Base-by-base conservation (phyloP, 2,113 vertebrate species). In the Cynocephalus volans region DNA sequence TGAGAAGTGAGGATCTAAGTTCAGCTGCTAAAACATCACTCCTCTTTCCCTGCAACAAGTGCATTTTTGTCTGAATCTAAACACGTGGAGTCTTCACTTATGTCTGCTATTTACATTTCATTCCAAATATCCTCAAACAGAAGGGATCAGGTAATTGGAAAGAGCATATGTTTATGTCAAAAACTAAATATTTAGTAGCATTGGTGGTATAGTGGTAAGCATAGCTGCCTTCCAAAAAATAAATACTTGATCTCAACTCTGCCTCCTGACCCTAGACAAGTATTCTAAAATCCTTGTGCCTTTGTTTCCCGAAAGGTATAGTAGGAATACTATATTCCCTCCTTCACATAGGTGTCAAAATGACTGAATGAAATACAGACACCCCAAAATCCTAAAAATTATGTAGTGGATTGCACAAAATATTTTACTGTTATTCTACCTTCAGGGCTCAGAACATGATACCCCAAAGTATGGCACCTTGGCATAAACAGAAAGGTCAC, bases 51-150 rank as follows among this genome's bases (percentile, higher is more conserved):
- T 26, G 1, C 56, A 93, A 56, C 62, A 82, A 69, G 3, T 56
- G 9, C 18, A 41, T 67, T 75, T 91, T 50, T 80, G 15, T 77
- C 23, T 21, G 50, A 96, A 33, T 93, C 17, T 23, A 83, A 64
- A 92, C 15, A 36, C 50, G 56, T 18, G 6, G 10, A 73, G 58
- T 88, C 48, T 69, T 88, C 52, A 36, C 19, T 70, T 69, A 28
- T 41, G 6, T 56, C 15, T 84, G 36, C 3, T 24, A 60, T 90
- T 89, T 60, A 64, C 24, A 80, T 65, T 90, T 75, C 36, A 50
- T 73, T 73, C 12, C 31, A 90, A 92, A 81, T 62, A 88, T 76
- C 70, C 41, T 52, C 69, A 86, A 90, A 93, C 2, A 90, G 91
- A 91, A 87, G 31, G 18, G 23, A 88, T 1, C 31, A 67, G 13